These are phyloP conservation scores for Macaria liturata DNA, from an alignment of 2,888 invertebrate species.

Conservation along the genomic window DNA sequence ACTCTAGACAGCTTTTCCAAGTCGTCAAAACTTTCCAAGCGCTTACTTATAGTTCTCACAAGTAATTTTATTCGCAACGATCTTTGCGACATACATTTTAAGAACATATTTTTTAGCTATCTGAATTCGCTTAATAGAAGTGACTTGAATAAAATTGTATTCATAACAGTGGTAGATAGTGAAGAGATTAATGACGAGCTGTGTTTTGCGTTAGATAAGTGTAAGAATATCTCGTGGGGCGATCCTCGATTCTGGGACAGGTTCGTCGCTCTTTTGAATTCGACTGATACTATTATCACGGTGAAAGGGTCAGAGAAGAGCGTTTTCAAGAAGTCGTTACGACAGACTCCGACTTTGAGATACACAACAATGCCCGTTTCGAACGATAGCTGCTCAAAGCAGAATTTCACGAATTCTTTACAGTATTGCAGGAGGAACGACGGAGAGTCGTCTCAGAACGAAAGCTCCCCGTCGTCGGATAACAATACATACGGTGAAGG, in stretches of 20 bases:
- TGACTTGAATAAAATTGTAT: conserved; percentile 75
- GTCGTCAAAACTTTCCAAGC: conserved; percentile 77
- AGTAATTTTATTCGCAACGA: conserved; percentile 76
- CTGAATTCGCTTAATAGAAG: conserved; percentile 75
- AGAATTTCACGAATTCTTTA: conserved; percentile 78
- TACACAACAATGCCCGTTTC: conserved; percentile 83
- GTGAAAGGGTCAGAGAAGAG: conserved; percentile 72
- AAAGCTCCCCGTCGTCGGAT: conserved; percentile 81
- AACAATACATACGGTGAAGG: conserved; percentile 86
- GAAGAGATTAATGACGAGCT: conserved; percentile 76
- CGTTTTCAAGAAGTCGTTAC: conserved; percentile 79
- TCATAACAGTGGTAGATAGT: conserved; percentile 74
- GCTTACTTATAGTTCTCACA: conserved; percentile 85
- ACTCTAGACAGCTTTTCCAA: conserved; percentile 77
- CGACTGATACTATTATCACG: conserved; percentile 81
- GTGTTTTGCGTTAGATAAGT: conserved; percentile 75
- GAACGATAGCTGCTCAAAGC: conserved; percentile 82
- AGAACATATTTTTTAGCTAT: conserved; percentile 78
- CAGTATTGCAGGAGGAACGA: conserved; percentile 75
- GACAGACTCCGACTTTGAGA: conserved; percentile 76
- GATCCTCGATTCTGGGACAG: conserved; percentile 94
- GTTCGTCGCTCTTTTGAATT: conserved; percentile 90
- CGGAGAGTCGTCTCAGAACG: conserved; percentile 81
- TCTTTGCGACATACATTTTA: conserved; percentile 75
- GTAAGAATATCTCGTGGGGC: conserved; percentile 88